Evolutionary conservation across 2,797 vertebrate genomes (phyloP).

Genomic region (Rousettus madagascariensis): DNA sequence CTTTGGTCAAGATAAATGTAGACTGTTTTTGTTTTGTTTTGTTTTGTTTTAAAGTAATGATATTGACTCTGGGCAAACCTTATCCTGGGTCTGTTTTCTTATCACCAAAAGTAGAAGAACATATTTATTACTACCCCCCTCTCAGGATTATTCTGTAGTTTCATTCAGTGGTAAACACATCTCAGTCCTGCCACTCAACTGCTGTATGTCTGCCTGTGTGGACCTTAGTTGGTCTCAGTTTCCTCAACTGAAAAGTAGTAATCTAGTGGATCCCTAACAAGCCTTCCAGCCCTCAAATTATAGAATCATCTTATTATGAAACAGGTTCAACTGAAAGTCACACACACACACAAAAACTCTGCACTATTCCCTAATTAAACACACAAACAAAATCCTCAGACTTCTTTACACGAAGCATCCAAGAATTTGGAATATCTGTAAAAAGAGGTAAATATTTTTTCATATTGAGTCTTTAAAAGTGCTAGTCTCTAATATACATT

Average conservation of each 20-base stretch:
- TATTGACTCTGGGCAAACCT: slow-evolving; percentile 18
- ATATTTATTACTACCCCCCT: not conserved
- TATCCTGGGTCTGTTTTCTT: slow-evolving; percentile 9
- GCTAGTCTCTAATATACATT: not conserved
- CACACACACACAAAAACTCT: not conserved
- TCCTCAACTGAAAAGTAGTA: not conserved
- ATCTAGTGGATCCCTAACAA: not conserved
- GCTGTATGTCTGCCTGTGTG: not conserved
- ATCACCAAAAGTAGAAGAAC: not conserved
- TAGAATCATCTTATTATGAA: slow-evolving; percentile 8
- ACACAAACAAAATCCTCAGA: not conserved
- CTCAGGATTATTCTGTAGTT: not conserved
- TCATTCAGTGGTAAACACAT: not conserved
- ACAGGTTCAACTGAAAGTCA: not conserved
- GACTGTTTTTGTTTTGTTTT: not conserved
- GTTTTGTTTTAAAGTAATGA: not conserved
- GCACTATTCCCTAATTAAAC: not conserved
- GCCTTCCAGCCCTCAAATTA: not conserved
- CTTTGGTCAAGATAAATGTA: not conserved
- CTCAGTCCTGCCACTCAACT: not conserved
- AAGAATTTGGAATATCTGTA: not conserved
- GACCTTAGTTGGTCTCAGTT: not conserved
- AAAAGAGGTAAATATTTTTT: not conserved
- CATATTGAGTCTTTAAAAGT: not conserved
- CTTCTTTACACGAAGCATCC: not conserved